phyloP scores from a whole-genome alignment of 2,888 invertebrate species.

The Diarsia rubi region DNA sequence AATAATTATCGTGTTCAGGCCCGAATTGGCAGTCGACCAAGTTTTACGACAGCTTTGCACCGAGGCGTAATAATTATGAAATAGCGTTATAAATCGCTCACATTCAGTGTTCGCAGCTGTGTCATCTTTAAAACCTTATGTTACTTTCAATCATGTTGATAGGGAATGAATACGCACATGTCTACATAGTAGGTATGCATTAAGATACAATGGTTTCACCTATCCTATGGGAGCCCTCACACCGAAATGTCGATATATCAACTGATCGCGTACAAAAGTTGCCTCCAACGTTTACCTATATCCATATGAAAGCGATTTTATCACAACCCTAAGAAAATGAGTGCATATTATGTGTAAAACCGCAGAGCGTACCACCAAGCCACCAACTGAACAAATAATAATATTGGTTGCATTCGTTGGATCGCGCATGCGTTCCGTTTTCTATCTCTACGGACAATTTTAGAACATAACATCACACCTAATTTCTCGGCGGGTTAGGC shows the following conservation, averaged over 20 bases:
- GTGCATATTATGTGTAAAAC: constrained; percentile 51
- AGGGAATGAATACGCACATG: not conserved
- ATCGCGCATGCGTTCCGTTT: constrained; percentile 19
- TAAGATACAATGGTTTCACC: not conserved
- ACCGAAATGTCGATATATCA: not conserved
- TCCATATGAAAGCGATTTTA: not conserved
- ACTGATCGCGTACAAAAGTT: not conserved
- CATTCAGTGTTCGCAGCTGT: constrained; percentile 51
- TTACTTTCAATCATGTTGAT: constrained; percentile 14
- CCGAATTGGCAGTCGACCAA: constrained; percentile 55
- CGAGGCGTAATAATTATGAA: constrained; percentile 54
- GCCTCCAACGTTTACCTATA: not conserved
- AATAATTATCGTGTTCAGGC: constrained; percentile 36
- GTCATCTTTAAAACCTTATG: constrained; percentile 25
- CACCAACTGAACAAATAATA: constrained; percentile 36
- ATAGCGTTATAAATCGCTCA: constrained; percentile 53
- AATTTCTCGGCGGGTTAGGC: not conserved
- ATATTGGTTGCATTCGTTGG: constrained; percentile 29
- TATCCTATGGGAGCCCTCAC: not conserved
- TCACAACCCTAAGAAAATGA: constrained; percentile 19
- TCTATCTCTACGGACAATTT: not conserved
- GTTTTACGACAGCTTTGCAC: constrained; percentile 32
- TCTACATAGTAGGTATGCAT: not conserved
- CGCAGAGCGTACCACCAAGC: constrained; percentile 36
- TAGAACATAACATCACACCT: not conserved